Evolutionary conservation across 2,113 vertebrate species (phyloP).

Genomic region (Hucho hucho): DNA sequence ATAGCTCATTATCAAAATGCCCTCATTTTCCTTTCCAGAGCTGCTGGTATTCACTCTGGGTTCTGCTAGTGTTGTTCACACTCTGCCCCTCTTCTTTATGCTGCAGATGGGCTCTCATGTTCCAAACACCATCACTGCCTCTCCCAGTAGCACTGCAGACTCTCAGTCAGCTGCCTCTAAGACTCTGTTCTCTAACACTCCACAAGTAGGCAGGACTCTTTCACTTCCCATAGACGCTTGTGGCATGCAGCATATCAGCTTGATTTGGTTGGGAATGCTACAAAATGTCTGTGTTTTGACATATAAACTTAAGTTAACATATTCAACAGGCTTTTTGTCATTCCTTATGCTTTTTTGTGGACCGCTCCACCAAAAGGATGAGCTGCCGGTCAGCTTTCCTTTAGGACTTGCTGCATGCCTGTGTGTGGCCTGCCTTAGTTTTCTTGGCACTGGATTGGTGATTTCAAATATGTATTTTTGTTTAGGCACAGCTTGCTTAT

Average conservation of each 20-base stretch:
- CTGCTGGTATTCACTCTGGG: too few relatives aligned
- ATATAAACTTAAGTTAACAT: neutral
- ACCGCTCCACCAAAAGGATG: neutral
- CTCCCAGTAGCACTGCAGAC: conserved; percentile 87
- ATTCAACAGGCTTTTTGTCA: neutral
- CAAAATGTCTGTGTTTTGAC: neutral
- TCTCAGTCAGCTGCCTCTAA: conserved; percentile 93
- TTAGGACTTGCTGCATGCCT: neutral
- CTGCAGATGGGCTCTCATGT: conserved; percentile 98
- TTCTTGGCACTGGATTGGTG: neutral
- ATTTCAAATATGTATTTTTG: neutral
- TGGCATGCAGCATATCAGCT: conserved; percentile 57
- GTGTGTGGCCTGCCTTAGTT: neutral
- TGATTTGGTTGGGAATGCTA: conserved; percentile 1
- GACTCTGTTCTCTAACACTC: conserved; percentile 94
- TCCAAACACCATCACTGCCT: conserved; percentile 91
- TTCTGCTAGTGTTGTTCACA: conserved; percentile 67
- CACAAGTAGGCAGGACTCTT: conserved; percentile 93
- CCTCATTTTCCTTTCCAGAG: too few relatives aligned
- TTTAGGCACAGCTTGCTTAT: conserved; percentile 1
- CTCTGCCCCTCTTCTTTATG: conserved; percentile 85
- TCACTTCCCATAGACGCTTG: conserved; percentile 61
- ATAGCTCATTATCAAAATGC: neutral
- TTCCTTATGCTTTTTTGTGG: neutral
- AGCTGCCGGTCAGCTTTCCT: neutral